phyloP scores from a whole-genome alignment of 2,888 invertebrate species.

The Apamea monoglypha region DNA sequence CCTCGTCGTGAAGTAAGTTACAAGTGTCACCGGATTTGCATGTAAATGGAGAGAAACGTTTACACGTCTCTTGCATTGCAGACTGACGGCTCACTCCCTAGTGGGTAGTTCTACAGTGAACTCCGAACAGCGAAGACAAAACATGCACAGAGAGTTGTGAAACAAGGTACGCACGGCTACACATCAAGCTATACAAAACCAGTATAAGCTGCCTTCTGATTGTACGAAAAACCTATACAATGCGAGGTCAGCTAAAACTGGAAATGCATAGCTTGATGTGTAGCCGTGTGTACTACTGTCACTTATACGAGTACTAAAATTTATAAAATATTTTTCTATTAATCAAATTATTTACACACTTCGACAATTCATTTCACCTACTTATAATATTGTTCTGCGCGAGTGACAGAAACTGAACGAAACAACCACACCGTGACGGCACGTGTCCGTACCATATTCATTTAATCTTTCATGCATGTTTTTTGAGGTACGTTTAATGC shows the following conservation, averaged over 20 bases:
- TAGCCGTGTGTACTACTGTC: not conserved
- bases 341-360: no score
- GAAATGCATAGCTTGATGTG: no score
- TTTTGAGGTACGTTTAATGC: no score
- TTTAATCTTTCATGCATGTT: not conserved
- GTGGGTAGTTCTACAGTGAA: not conserved
- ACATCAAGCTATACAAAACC: no score
- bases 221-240: no score
- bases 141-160: not conserved
- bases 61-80: slow-evolving; percentile 7
- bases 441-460: not conserved
- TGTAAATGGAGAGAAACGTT: slow-evolving; percentile 27
- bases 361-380: not conserved
- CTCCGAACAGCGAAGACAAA: not conserved
- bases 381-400: not conserved
- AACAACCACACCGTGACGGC: not conserved
- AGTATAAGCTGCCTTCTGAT: no score
- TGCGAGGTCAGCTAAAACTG: no score
- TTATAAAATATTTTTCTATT: not conserved
- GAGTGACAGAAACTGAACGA: not conserved
- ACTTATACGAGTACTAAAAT: not conserved
- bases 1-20: slow-evolving; percentile 1
- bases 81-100: slow-evolving; percentile 9
- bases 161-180: no score
- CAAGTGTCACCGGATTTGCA: slow-evolving; percentile 34